Evolutionary conservation across 2,888 invertebrate genomes (phyloP).

Genomic region (Kryphioiulus occultus): DNA sequence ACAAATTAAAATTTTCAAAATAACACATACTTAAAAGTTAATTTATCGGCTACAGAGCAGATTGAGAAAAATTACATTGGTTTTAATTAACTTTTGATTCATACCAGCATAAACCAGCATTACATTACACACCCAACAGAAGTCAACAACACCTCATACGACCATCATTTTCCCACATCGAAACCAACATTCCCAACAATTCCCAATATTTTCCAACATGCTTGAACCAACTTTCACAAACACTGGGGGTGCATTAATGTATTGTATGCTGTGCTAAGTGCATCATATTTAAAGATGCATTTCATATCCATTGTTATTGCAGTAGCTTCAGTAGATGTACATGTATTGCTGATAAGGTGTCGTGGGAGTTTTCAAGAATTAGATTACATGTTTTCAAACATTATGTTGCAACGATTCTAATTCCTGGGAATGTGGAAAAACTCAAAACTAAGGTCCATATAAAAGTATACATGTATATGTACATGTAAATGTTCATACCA

Average conservation of each 20-base stretch:
- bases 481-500: neutral
- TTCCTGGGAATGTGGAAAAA: neutral
- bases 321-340: neutral
- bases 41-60: too few relatives aligned
- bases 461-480: too few relatives aligned
- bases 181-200: too few relatives aligned
- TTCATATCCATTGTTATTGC: neutral
- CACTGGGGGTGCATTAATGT: neutral
- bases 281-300: neutral
- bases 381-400: neutral
- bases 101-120: too few relatives aligned
- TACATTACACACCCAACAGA: too few relatives aligned
- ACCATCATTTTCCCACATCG: too few relatives aligned
- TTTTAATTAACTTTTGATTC: too few relatives aligned
- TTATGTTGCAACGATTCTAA: neutral
- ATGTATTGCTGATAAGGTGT: too few relatives aligned
- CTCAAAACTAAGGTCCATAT: neutral
- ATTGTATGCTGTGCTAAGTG: neutral
- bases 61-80: too few relatives aligned
- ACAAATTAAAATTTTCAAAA: too few relatives aligned
- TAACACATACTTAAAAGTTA: too few relatives aligned
- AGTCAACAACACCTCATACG: too few relatives aligned
- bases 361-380: neutral
- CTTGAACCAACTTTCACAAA: neutral
- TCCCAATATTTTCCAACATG: neutral